Base-by-base conservation (phyloP, 2,888 invertebrate genomes). In the Drosophila tanythrix region DNA sequence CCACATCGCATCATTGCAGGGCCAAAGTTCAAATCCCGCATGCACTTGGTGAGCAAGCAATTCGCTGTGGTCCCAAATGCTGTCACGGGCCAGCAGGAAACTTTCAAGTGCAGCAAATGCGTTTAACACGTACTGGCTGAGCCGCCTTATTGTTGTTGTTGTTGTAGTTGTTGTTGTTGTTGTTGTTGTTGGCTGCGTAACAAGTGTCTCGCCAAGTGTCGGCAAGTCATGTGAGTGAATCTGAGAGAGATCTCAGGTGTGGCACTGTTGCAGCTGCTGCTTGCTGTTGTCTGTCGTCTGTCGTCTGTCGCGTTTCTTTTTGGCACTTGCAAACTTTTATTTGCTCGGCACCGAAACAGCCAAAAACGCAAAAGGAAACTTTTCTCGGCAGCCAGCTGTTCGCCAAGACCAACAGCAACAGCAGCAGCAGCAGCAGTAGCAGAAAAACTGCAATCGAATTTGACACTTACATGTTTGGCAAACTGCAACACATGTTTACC, bases 81-180 rank as follows among this genome's bases (percentile, higher is more conserved):
- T 36, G 36, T 21, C 46, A 43, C 27, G 53, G 53, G 13, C 64
- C 64, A 51, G 66, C 59, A 50, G 27, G 50, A 81, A 82, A 81
- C 65, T 83, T 77, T 77, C 69, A 64, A 74, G 78, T 78, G 75
- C 78, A 83, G 72, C 83, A 86, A 83, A 86, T 83, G 78, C 81
- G 83, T 81, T 81, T 78, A 86, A 74, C 76, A 81, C 84, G 76
- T 75, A 36, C 18, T 55, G 59, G 78, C 68, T 59, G 50, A 62
- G 58, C 60, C 46, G 13, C 8, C 7, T 15, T 25, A 15, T 21
- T 40, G 13, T 18, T 53, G 33, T 27, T 27, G 36, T 4, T 52
- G 35, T 33, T 38, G 7, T 15, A 15, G 18, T 21, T 21, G 21
- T 21, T 1, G 21, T 21, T 13, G 25, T 46, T 25, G 25, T 46